phyloP scores from a whole-genome alignment of 2,113 vertebrate genomes.

The Cololabis saira region DNA sequence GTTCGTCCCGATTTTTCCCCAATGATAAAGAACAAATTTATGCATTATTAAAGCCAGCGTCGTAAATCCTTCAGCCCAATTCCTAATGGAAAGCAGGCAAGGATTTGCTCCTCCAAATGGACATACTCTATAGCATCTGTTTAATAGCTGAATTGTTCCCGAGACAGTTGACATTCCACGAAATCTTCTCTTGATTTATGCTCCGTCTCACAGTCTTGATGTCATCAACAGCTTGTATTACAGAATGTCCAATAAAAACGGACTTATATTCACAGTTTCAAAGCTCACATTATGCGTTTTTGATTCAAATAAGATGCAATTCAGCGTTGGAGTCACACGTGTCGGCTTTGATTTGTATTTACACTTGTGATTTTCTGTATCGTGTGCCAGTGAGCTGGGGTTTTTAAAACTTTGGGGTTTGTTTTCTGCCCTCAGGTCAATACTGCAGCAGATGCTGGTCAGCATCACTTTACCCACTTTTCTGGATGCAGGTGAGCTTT shows the following conservation, averaged over 20 bases:
- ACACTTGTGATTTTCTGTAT: conserved; percentile 12
- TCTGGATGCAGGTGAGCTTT: conserved; percentile 90
- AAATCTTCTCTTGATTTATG: conserved; percentile 60
- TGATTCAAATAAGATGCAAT: conserved; percentile 1
- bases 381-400: conserved; percentile 18
- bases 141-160: conserved; percentile 64
- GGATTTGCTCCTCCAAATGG: conserved; percentile 35
- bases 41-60: conserved; percentile 10
- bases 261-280: conserved; percentile 4
- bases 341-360: conserved; percentile 8
- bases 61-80: conserved; percentile 25
- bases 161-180: conserved; percentile 51
- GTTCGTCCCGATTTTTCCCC: background rate
- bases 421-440: conserved; percentile 84
- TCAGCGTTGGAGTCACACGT: background rate
- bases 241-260: conserved; percentile 30
- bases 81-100: conserved; percentile 43
- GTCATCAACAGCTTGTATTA: conserved; percentile 52
- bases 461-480: conserved; percentile 91
- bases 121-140: conserved; percentile 64
- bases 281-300: background rate
- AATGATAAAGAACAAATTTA: conserved; percentile 31
- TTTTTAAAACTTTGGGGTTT: conserved; percentile 11
- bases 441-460: conserved; percentile 93
- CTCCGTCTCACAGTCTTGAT: conserved; percentile 34